phyloP scores from a whole-genome alignment of 2,797 vertebrate genomes.

The Triplophysa yarkandensis region DNA sequence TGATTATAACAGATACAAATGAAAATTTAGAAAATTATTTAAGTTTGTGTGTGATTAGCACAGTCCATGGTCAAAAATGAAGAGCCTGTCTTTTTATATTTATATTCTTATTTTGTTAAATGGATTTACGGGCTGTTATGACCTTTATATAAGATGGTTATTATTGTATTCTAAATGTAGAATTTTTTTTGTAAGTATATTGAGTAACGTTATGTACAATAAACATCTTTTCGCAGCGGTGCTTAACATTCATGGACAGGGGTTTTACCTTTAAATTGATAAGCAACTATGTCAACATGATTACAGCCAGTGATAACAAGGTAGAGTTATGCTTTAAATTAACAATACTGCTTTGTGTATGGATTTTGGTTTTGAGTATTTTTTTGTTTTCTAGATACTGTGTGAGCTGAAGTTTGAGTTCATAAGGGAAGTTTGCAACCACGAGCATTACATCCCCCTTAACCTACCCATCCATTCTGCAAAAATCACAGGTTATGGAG shows the following conservation, averaged over 20 bases:
- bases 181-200: background rate
- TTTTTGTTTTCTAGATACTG: slow-evolving; percentile 73
- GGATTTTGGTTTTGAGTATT: slow-evolving; percentile 47
- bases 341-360: slow-evolving; percentile 28
- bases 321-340: background rate
- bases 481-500: slow-evolving; percentile 87
- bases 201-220: background rate
- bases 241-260: slow-evolving; percentile 96
- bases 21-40: no score
- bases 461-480: slow-evolving; percentile 91
- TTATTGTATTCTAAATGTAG: no score
- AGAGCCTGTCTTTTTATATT: background rate
- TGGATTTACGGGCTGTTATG: background rate
- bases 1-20: background rate
- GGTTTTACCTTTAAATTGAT: slow-evolving; percentile 94
- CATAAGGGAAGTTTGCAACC: slow-evolving; percentile 94
- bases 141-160: background rate
- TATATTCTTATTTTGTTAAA: background rate
- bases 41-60: background rate
- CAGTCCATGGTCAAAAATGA: background rate
- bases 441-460: slow-evolving; percentile 95
- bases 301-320: slow-evolving; percentile 91
- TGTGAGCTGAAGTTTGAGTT: slow-evolving; percentile 97
- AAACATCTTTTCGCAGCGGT: slow-evolving; percentile 76
- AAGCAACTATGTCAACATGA: slow-evolving; percentile 93